A percentile compares a stretch with the other conserved stretches of the same genome.
Conservation (phyloP, 1,140 invertebrate species). For the Ylistrum balloti region DNA sequence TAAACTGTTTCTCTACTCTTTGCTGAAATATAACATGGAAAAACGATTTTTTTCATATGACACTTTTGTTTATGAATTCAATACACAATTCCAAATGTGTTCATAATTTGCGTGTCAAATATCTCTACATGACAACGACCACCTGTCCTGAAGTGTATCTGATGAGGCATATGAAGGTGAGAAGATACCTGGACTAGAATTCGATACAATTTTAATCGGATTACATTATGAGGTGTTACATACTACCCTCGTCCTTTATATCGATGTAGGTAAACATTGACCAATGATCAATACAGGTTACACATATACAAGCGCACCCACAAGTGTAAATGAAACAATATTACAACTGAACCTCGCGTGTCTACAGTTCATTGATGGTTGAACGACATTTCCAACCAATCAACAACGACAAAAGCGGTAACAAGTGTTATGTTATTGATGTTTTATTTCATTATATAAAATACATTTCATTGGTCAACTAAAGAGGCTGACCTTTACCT, state of each 20-base stretch:
- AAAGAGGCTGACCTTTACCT: too few relatives aligned
- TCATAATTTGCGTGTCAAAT: not conserved
- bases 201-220: not conserved
- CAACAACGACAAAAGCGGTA: too few relatives aligned
- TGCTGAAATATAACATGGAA: not conserved
- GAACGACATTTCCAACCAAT: too few relatives aligned
- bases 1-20: not conserved
- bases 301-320: not conserved
- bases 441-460: too few relatives aligned
- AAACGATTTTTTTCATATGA: not conserved
- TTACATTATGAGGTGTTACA: not conserved
- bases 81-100: not conserved
- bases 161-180: not conserved
- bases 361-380: not conserved
- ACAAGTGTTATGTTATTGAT: too few relatives aligned
- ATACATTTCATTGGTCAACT: too few relatives aligned
- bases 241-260: too few relatives aligned
- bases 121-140: not conserved
- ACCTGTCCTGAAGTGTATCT: not conserved
- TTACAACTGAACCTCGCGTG: not conserved
- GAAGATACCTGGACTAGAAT: not conserved
- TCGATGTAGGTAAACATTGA: not conserved
- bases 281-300: not conserved
- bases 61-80: not conserved
- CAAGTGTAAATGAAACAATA: too few relatives aligned